Evolutionary conservation across 2,888 invertebrate species (phyloP).

Genomic region (Sphecodes monilicornis): DNA sequence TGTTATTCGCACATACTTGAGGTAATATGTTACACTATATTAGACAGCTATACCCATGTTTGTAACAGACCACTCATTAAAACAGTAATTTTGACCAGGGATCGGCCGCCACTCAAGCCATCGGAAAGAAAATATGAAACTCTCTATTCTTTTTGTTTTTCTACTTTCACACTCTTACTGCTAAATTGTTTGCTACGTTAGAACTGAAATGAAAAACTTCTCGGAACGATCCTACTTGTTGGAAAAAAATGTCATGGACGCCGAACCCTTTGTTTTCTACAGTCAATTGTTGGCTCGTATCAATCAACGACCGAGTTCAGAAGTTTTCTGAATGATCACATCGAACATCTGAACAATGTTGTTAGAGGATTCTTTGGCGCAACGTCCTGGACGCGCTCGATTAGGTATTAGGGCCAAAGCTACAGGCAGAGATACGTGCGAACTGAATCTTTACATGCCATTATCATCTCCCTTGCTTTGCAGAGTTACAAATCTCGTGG

Average conservation of each 20-base stretch:
- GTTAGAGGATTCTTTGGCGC: background rate
- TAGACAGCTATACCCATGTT: constrained; percentile 47
- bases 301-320: constrained; percentile 34
- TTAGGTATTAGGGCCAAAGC: constrained; percentile 32
- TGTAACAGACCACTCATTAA: constrained; percentile 49
- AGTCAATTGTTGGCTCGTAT: background rate
- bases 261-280: constrained; percentile 7
- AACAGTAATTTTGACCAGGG: constrained; percentile 8
- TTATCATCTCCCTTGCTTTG: constrained; percentile 32
- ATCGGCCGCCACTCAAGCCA: constrained; percentile 6
- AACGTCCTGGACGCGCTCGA: constrained; percentile 24
- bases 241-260: background rate
- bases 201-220: background rate
- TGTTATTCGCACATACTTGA: constrained; percentile 57
- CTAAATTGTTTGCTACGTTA: background rate
- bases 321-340: constrained; percentile 1
- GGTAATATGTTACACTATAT: constrained; percentile 42
- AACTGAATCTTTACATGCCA: constrained; percentile 38
- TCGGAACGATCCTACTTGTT: background rate
- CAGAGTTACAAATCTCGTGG: constrained; percentile 32
- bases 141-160: background rate
- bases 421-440: constrained; percentile 58
- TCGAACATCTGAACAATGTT: background rate
- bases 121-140: background rate
- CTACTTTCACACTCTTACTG: background rate